A percentile compares a stretch with the other conserved stretches of the same genome.
These are phyloP conservation scores for Scaptomyza polygonia DNA, from an alignment of 2,888 invertebrate genomes.

Conservation along the genomic window DNA sequence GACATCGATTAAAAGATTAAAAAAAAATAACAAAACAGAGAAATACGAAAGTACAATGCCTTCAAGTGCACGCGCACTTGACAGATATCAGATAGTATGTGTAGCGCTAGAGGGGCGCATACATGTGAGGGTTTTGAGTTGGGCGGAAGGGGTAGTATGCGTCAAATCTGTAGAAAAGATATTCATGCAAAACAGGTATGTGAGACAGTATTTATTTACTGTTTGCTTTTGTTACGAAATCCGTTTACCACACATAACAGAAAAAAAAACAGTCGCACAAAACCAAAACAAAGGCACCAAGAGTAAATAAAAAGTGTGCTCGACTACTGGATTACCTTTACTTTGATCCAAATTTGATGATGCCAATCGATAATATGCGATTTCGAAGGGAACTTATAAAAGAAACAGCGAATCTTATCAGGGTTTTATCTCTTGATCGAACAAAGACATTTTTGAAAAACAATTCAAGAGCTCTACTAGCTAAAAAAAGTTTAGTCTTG, in stretches of 20 bases:
- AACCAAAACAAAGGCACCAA: constrained; percentile 23
- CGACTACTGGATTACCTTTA: background rate
- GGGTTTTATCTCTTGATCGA: background rate
- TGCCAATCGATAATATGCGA: background rate
- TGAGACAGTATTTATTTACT: constrained; percentile 50
- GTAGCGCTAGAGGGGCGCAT: background rate
- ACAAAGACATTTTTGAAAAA: background rate
- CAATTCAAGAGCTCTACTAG: background rate
- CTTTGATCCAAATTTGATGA: background rate
- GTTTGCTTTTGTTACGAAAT: constrained; percentile 65
- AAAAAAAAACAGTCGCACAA: constrained; percentile 41
- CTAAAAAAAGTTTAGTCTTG: background rate
- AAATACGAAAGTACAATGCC: constrained; percentile 11
- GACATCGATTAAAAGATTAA: constrained; percentile 20
- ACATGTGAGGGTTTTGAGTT: background rate
- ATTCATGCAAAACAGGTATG: constrained; percentile 53
- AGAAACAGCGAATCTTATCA: too few species aligned
- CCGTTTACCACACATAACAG: constrained; percentile 20
- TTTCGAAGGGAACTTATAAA: background rate
- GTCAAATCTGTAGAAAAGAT: constrained; percentile 19
- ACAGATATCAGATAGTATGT: constrained; percentile 9
- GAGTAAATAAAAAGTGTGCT: background rate
- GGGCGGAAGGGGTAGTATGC: background rate
- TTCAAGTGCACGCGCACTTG: constrained; percentile 15
- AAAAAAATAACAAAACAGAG: too few species aligned